Evolutionary conservation across 2,797 vertebrate genomes (phyloP).

Genomic region (Takifugu rubripes): DNA sequence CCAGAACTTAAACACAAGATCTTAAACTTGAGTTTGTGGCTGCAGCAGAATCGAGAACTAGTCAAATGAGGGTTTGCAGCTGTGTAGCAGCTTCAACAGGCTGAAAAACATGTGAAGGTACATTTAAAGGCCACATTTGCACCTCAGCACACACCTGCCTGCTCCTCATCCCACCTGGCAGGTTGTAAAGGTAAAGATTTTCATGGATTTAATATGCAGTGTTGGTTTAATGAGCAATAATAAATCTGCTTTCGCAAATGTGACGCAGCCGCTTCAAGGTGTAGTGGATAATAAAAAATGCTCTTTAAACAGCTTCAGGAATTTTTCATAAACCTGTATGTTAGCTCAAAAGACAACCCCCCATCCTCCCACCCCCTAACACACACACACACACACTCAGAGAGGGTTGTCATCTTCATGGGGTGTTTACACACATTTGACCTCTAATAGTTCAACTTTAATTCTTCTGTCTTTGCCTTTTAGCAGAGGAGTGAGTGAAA

Average conservation of each 20-base stretch:
- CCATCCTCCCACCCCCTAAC: slow-evolving; percentile 2
- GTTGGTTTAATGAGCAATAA: background rate
- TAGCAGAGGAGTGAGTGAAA: background rate
- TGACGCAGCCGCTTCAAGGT: slow-evolving; percentile 14
- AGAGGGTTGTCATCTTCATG: background rate
- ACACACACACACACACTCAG: slow-evolving; percentile 6
- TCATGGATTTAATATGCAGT: slow-evolving; percentile 3
- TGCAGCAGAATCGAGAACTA: no score
- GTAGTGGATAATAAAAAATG: slow-evolving; percentile 29
- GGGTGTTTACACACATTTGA: no score
- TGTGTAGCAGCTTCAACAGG: background rate
- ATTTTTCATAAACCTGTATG: slow-evolving; percentile 22
- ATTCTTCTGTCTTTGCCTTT: background rate
- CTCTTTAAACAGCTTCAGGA: slow-evolving; percentile 30
- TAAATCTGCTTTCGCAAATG: slow-evolving; percentile 23
- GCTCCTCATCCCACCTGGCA: slow-evolving; percentile 6
- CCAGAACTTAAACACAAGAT: no score
- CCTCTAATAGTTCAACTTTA: background rate
- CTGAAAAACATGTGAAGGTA: background rate
- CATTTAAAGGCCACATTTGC: background rate
- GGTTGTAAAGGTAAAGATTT: slow-evolving; percentile 18
- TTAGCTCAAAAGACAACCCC: slow-evolving; percentile 15
- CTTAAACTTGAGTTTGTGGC: no score
- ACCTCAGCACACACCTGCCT: slow-evolving; percentile 1
- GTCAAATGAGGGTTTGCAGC: background rate